Evolutionary conservation across 2,113 vertebrate species (phyloP).

Genomic region (Rhagologus leucostigma): DNA sequence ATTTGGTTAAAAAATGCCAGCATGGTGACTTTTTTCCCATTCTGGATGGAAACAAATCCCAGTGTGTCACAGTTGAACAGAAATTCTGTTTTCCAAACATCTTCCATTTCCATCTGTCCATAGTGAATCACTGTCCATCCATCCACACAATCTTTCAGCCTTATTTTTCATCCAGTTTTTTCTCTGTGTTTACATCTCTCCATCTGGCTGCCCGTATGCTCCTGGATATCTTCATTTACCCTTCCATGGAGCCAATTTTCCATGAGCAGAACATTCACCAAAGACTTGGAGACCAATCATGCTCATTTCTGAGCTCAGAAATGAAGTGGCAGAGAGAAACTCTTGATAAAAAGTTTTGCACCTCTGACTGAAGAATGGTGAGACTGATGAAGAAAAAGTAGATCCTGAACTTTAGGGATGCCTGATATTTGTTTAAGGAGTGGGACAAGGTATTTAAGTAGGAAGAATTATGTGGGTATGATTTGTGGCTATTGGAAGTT

Average conservation of each 20-base stretch:
- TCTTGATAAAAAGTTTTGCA: background rate
- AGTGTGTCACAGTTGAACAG: background rate
- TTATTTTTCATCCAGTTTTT: conserved; percentile 50
- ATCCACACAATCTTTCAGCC: conserved; percentile 35
- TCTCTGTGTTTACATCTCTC: conserved; percentile 25
- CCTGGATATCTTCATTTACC: conserved; percentile 38
- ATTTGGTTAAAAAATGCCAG: background rate
- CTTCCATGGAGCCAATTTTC: conserved; percentile 20
- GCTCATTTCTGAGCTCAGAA: background rate
- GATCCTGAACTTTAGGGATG: background rate
- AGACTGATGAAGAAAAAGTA: background rate
- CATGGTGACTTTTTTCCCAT: background rate
- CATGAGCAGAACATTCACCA: background rate
- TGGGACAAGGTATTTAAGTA: background rate
- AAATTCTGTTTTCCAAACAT: conserved; percentile 50
- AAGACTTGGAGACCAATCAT: background rate
- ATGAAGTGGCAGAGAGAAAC: background rate
- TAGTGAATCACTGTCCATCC: conserved; percentile 51
- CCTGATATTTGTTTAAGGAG: background rate
- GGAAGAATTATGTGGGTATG: background rate
- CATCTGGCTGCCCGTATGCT: conserved; percentile 55
- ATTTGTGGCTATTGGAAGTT: background rate
- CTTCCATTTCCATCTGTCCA: conserved; percentile 56
- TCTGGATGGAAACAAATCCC: conserved; percentile 3
- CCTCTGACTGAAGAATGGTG: background rate